phyloP scores from a whole-genome alignment of 1,140 invertebrate genomes.

The Temnothorax nylanderi region DNA sequence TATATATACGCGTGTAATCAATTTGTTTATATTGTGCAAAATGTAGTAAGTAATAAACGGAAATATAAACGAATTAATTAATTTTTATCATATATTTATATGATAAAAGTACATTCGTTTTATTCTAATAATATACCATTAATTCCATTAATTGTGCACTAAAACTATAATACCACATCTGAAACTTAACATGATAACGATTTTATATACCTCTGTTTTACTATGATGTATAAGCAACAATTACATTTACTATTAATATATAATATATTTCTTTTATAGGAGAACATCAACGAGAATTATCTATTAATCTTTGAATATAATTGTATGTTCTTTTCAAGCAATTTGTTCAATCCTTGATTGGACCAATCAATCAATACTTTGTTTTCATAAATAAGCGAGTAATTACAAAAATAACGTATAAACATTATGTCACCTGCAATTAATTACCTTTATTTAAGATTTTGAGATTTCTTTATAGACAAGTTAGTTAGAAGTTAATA shows the following conservation, averaged over 20 bases:
- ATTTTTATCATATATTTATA: constrained; percentile 24
- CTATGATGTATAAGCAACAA: constrained; percentile 11
- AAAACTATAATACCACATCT: background rate
- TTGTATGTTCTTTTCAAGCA: background rate
- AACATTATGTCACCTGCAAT: background rate
- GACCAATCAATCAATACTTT: background rate
- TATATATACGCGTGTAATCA: background rate
- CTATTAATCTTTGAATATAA: background rate
- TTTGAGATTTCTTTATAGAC: background rate
- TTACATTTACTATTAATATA: background rate
- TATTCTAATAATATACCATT: constrained; percentile 3
- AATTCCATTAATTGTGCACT: constrained; percentile 12
- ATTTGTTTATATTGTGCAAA: background rate
- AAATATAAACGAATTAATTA: background rate
- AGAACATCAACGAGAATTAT: background rate
- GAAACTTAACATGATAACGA: constrained; percentile 8
- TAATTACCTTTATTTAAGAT: background rate
- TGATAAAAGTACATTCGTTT: background rate
- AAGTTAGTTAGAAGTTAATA: no score
- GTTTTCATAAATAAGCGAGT: background rate
- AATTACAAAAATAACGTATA: no score
- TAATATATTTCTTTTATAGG: background rate
- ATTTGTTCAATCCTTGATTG: background rate
- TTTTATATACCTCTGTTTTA: constrained; percentile 5
- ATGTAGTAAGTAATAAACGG: background rate